Evolutionary conservation across 2,113 vertebrate genomes (phyloP), one percentile per base, ranked within the genome.

Genomic region (Accipiter virgatus): DNA sequence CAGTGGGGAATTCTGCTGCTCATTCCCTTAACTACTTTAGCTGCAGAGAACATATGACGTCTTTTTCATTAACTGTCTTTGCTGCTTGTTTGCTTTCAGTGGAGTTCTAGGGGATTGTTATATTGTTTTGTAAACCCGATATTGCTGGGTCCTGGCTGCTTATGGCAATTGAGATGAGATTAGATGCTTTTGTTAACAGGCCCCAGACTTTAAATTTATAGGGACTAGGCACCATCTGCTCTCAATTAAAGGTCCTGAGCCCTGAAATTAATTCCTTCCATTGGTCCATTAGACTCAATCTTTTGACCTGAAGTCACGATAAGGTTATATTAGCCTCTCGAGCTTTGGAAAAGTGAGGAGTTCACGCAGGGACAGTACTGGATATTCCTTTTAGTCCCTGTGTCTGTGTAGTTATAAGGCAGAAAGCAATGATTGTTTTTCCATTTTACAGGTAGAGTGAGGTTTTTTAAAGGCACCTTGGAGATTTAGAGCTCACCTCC

Each of bases 241-340:
- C 89, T 88, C 95, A 96, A 94, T 97, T 97, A 96, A 96, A 95
- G 95, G 89, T 93, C 93, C 40, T 86, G 80, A 95, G 95, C 89
- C 95, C 93, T 94, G 84, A 93, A 95, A 97, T 97, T 89, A 95
- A 91, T 96, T 96, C 94, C 78, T 93, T 95, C 95, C 95, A 95
- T 93, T 95, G 81, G 95, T 97, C 94, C 91, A 93, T 96, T 96
- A 97, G 91, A 96, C 86, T 96, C 89, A 93, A 45, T 96, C 93
- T 94, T 89, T 93, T 95, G 96, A 95, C 95, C 78, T 93, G 78
- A 93, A 95, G 78, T 91, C 95, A 86, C 50, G 89, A 94, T 95
- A 95, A 96, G 89, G 70, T 79, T 96, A 55, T 95, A 94, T 97
- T 95, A 91, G 93, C 94, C 84, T 95, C 86, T 78, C 0, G 25